Evolutionary conservation across 2,113 vertebrate genomes (phyloP).

Genomic region (Astatotilapia flaviijosephi): DNA sequence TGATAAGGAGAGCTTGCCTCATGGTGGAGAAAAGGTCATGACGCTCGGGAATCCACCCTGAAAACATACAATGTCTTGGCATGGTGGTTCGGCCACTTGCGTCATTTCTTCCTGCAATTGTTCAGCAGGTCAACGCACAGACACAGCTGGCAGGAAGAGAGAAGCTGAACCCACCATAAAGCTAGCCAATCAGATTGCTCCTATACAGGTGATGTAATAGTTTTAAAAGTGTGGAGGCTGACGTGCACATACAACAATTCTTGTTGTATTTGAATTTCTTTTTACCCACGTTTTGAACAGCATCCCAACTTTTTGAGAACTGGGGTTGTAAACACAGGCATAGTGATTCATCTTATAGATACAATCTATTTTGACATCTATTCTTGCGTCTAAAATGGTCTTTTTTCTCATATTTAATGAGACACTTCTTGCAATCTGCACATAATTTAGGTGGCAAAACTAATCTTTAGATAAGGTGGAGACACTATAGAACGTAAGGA

Average conservation of each 20-base stretch:
- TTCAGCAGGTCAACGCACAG: conserved; percentile 1
- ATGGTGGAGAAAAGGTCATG: conserved; percentile 53
- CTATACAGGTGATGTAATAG: conserved; percentile 27
- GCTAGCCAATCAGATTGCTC: conserved; percentile 33
- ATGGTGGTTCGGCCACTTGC: background rate
- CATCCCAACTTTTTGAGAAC: background rate
- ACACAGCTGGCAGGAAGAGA: conserved; percentile 61
- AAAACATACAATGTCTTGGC: conserved; percentile 47
- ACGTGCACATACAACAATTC: background rate
- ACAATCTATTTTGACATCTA: background rate
- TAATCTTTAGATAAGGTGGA: background rate
- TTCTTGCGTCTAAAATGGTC: background rate
- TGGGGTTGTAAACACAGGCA: background rate
- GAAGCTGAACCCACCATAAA: background rate
- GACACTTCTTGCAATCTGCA: background rate
- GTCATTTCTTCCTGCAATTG: conserved; percentile 70
- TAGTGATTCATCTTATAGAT: background rate
- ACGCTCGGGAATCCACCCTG: conserved; percentile 39
- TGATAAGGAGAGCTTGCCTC: background rate
- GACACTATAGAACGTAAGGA: background rate
- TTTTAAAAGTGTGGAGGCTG: background rate
- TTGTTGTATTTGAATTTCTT: background rate
- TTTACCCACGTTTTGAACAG: background rate
- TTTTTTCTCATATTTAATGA: background rate
- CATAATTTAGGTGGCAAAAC: background rate